Conservation (phyloP, 1,140 invertebrate species). For the Cydia fagiglandana region DNA sequence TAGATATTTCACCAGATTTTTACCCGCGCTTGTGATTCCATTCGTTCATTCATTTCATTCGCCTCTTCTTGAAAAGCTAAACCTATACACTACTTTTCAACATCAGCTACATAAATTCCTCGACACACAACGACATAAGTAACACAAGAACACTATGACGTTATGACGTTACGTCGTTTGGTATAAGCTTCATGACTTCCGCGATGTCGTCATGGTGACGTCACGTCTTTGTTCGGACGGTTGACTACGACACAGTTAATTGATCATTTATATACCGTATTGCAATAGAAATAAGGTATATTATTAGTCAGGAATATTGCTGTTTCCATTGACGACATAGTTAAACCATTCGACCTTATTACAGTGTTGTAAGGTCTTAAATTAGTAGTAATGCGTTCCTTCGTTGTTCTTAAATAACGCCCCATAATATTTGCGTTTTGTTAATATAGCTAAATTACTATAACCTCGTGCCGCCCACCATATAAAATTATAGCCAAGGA, state of each 20-base stretch:
- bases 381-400: not conserved
- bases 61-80: no score
- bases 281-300: not conserved
- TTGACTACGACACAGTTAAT: not conserved
- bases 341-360: not conserved
- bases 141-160: not conserved
- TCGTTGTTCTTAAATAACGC: not conserved
- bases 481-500: no score
- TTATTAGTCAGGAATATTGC: not conserved
- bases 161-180: not conserved
- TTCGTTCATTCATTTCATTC: no score
- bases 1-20: no score
- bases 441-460: no score
- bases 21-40: no score
- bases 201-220: conserved; percentile 5
- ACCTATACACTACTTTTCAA: not conserved
- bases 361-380: not conserved
- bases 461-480: no score
- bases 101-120: not conserved
- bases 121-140: not conserved
- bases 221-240: not conserved
- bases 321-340: not conserved
- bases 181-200: not conserved
- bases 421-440: not conserved
- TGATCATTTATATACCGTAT: not conserved